Evolutionary conservation across 1,140 invertebrate genomes (phyloP).

Genomic region (Diabrotica undecimpunctata): DNA sequence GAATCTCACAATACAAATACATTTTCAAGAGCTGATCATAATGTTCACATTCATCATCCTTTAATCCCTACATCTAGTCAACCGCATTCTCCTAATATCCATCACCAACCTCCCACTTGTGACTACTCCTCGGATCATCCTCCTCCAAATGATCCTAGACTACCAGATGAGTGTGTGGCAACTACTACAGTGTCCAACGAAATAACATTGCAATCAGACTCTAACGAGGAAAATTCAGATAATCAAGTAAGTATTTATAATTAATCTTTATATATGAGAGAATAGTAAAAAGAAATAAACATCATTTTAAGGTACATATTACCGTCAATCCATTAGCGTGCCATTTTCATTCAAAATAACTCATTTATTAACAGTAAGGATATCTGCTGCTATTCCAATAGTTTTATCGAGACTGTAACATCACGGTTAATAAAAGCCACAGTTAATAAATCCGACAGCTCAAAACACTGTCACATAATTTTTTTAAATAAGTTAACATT

Average conservation of each 20-base stretch:
- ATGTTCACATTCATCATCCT: slow-evolving; percentile 21
- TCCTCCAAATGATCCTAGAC: slow-evolving; percentile 11
- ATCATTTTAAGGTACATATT: too few relatives aligned
- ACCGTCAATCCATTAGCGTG: too few relatives aligned
- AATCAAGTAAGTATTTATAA: slow-evolving; percentile 27
- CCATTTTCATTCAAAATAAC: too few relatives aligned
- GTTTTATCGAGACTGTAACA: too few relatives aligned
- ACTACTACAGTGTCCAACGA: slow-evolving; percentile 36
- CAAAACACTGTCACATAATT: too few relatives aligned
- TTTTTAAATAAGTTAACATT: too few relatives aligned
- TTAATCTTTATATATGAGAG: too few relatives aligned
- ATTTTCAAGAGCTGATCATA: slow-evolving; percentile 26
- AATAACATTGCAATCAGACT: slow-evolving; percentile 29
- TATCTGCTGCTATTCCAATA: too few relatives aligned
- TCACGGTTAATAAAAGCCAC: too few relatives aligned
- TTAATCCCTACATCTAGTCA: slow-evolving; percentile 19
- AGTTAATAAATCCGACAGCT: too few relatives aligned
- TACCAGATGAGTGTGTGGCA: slow-evolving; percentile 37
- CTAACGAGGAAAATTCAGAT: slow-evolving; percentile 26
- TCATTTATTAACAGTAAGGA: too few relatives aligned
- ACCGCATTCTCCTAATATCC: slow-evolving; percentile 21
- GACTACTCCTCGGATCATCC: neutral
- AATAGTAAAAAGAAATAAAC: too few relatives aligned
- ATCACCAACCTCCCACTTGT: neutral
- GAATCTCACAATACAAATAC: slow-evolving; percentile 44